Percentiles rank a stretch among this genome's conserved stretches.
These are phyloP conservation scores for Alligator sinensis DNA, from an alignment of 2,113 vertebrate genomes.

Conservation along the genomic window DNA sequence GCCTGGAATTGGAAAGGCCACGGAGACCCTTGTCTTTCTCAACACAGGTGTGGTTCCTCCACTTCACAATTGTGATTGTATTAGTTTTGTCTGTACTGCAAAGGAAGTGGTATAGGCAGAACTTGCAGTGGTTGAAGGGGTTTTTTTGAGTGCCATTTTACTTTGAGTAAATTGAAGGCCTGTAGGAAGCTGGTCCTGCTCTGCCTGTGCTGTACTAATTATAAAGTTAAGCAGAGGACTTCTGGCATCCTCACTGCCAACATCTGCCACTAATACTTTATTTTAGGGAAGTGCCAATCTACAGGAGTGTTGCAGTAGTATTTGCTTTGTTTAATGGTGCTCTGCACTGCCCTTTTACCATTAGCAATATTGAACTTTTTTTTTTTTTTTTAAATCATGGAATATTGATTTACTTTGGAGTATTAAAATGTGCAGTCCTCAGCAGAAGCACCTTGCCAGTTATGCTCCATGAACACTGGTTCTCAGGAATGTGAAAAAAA, in stretches of 20 bases:
- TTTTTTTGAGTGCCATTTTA: rapidly evolving
- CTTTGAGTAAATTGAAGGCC: background rate
- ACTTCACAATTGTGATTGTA: background rate
- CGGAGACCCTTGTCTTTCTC: rapidly evolving
- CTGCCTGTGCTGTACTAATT: background rate
- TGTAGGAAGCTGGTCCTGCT: background rate
- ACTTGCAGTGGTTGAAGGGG: background rate
- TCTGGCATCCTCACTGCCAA: background rate
- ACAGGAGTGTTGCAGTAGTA: rapidly evolving
- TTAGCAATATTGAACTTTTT: background rate
- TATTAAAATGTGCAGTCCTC: slow-evolving; percentile 56
- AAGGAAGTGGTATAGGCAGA: background rate
- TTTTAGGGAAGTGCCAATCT: background rate
- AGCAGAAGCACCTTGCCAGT: slow-evolving; percentile 71
- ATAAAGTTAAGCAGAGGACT: background rate
- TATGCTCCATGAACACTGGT: slow-evolving; percentile 65
- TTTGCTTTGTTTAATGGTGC: background rate
- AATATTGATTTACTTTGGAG: slow-evolving; percentile 65
- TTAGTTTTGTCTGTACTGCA: background rate
- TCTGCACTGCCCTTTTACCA: background rate
- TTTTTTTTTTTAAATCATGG: background rate
- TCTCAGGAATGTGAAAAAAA: slow-evolving; percentile 74
- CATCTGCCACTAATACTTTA: background rate
- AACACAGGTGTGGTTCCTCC: background rate
- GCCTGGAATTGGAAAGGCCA: background rate